Percentiles rank a stretch among this genome's conserved stretches.
phyloP scores from a whole-genome alignment of 2,888 invertebrate genomes.

The Philereme transversata region DNA sequence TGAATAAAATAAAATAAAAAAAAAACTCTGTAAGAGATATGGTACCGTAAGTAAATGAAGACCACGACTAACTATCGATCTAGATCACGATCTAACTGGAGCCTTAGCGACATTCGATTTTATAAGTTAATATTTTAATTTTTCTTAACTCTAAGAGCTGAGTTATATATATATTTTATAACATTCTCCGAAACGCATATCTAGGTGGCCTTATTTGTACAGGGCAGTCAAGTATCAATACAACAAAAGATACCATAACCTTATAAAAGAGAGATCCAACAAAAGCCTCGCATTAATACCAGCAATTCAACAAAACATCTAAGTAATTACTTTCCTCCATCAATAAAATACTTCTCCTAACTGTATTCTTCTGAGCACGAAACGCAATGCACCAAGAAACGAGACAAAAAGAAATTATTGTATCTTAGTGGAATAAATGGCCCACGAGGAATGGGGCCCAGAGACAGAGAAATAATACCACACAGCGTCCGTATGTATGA shows the following conservation, averaged over 20 bases:
- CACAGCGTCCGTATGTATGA: not conserved
- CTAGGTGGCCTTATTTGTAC: not conserved
- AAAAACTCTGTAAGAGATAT: no score
- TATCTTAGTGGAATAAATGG: slow-evolving; percentile 34
- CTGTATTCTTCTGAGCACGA: slow-evolving; percentile 20
- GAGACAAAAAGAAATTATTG: slow-evolving; percentile 33
- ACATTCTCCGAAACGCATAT: no score
- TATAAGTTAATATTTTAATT: no score
- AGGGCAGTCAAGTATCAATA: not conserved
- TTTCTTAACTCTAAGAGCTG: no score
- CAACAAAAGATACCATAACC: not conserved
- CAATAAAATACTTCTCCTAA: slow-evolving; percentile 30
- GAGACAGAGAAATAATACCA: slow-evolving; percentile 3
- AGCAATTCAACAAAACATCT: slow-evolving; percentile 31
- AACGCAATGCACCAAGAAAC: slow-evolving; percentile 31
- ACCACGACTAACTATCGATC: no score
- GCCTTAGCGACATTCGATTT: no score
- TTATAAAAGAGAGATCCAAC: slow-evolving; percentile 13
- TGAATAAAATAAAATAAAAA: no score
- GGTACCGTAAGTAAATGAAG: no score
- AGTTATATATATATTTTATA: no score
- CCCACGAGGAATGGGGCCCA: slow-evolving; percentile 21
- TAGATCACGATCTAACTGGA: no score
- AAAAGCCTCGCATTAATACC: slow-evolving; percentile 26
- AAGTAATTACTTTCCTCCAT: slow-evolving; percentile 33